These are phyloP conservation scores for Xiphorhynchus erythropygius DNA, from an alignment of 2,797 vertebrate species.

Conservation along the genomic window DNA sequence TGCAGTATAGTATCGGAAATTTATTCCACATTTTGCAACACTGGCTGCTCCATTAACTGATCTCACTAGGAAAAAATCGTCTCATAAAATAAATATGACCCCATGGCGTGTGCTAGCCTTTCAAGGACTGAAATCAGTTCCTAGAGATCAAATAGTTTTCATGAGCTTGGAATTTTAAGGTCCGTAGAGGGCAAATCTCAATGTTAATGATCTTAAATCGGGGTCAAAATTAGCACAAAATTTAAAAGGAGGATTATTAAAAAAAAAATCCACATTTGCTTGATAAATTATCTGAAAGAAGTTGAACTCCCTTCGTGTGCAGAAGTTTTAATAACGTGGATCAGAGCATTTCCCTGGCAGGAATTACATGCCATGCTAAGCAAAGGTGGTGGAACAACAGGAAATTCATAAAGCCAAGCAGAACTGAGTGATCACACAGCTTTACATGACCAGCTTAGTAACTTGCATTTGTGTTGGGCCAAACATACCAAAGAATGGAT, in stretches of 20 bases:
- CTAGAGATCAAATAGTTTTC: conserved; percentile 32
- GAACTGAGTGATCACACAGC: background rate
- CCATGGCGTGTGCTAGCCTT: conserved; percentile 18
- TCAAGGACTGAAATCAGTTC: conserved; percentile 57
- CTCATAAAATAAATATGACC: conserved; percentile 64
- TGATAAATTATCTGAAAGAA: background rate
- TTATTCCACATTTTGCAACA: conserved; percentile 19
- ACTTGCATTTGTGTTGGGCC: background rate
- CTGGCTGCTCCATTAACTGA: conserved; percentile 49
- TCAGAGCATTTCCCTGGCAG: background rate
- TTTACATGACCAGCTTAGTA: background rate
- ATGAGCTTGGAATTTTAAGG: conserved; percentile 1
- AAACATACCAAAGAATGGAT: background rate
- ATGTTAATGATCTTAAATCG: background rate
- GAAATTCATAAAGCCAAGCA: background rate
- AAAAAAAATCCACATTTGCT: background rate
- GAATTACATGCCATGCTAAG: background rate
- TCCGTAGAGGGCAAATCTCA: background rate
- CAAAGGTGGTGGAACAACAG: background rate
- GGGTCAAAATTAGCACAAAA: conserved; percentile 10
- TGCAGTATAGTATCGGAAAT: background rate
- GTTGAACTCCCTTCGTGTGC: background rate
- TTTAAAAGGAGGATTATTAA: background rate
- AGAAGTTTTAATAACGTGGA: background rate
- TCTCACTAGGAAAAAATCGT: conserved; percentile 65